Conservation (phyloP, 2,888 invertebrate species). For the Drosophila fungiperda region DNA sequence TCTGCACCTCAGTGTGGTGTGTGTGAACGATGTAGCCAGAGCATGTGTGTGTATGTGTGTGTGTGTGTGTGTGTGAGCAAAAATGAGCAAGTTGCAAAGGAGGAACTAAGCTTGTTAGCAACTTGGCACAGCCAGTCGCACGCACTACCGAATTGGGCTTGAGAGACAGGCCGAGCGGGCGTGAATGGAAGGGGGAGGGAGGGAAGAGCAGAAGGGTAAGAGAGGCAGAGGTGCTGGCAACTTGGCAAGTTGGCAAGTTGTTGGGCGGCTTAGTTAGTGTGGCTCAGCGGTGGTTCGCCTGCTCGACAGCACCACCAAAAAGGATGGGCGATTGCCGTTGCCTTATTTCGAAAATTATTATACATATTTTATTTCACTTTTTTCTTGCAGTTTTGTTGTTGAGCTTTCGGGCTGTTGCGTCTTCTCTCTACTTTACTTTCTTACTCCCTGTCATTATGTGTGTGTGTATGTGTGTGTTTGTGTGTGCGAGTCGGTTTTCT, state of each 20-base stretch:
- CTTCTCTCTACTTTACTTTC: slow-evolving; percentile 45
- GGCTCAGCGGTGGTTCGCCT: slow-evolving; percentile 3
- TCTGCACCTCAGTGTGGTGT: slow-evolving; percentile 27
- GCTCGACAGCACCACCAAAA: neutral
- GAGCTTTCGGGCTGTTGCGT: slow-evolving; percentile 57
- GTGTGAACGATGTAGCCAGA: neutral
- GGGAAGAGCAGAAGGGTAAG: too few relatives aligned
- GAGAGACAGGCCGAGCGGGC: neutral
- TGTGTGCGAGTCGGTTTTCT: slow-evolving; percentile 36
- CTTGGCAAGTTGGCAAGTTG: slow-evolving; percentile 46
- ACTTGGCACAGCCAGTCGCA: slow-evolving; percentile 64
- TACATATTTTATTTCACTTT: slow-evolving; percentile 74
- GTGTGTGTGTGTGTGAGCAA: slow-evolving; percentile 14
- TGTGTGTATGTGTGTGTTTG: slow-evolving; percentile 7
- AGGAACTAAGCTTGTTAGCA: slow-evolving; percentile 77
- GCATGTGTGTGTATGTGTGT: slow-evolving; percentile 6
- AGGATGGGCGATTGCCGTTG: slow-evolving; percentile 38
- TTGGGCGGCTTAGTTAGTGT: slow-evolving; percentile 35
- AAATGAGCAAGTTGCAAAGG: slow-evolving; percentile 59
- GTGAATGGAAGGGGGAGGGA: neutral
- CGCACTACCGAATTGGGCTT: slow-evolving; percentile 46
- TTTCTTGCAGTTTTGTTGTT: slow-evolving; percentile 55
- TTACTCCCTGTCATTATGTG: slow-evolving; percentile 12
- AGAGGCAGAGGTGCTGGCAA: slow-evolving; percentile 7
- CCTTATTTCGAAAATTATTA: slow-evolving; percentile 74